Percentiles rank a stretch among this genome's conserved stretches.
Evolutionary conservation across 2,797 vertebrate genomes (phyloP).

Genomic region (Notolepis coatsorum): DNA sequence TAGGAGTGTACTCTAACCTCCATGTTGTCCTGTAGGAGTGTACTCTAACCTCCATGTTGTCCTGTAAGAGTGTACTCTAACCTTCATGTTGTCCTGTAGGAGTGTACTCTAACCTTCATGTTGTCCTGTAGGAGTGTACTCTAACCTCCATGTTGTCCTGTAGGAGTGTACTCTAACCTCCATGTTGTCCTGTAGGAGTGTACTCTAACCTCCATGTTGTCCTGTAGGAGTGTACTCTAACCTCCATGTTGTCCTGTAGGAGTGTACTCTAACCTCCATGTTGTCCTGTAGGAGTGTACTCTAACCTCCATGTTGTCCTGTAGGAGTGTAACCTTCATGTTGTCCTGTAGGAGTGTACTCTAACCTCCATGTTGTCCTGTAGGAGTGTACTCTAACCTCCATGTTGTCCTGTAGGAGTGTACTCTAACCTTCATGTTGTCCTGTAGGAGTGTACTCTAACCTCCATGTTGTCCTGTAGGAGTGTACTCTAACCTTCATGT

Average conservation of each 20-base stretch:
- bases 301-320: too few relatives aligned
- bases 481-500: too few relatives aligned
- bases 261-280: too few relatives aligned
- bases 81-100: constrained; percentile 45
- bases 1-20: constrained; percentile 83
- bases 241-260: constrained; percentile 45
- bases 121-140: constrained; percentile 74
- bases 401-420: constrained; percentile 70
- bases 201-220: too few relatives aligned
- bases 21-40: constrained; percentile 69
- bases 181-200: constrained; percentile 69
- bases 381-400: constrained; percentile 84
- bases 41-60: too few relatives aligned
- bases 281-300: constrained; percentile 74
- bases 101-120: too few relatives aligned
- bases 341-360: constrained; percentile 74
- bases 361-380: too few relatives aligned
- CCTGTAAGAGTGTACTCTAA: constrained; percentile 77
- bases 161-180: constrained; percentile 83
- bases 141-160: too few relatives aligned
- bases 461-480: constrained; percentile 58
- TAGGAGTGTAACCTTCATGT: constrained; percentile 83
- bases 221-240: constrained; percentile 77
- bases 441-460: constrained; percentile 78
- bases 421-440: too few relatives aligned